A percentile compares a stretch with the other conserved stretches of the same genome.
These are phyloP conservation scores for Pomatostomus ruficeps DNA, from an alignment of 2,113 vertebrate genomes.

Conservation along the genomic window DNA sequence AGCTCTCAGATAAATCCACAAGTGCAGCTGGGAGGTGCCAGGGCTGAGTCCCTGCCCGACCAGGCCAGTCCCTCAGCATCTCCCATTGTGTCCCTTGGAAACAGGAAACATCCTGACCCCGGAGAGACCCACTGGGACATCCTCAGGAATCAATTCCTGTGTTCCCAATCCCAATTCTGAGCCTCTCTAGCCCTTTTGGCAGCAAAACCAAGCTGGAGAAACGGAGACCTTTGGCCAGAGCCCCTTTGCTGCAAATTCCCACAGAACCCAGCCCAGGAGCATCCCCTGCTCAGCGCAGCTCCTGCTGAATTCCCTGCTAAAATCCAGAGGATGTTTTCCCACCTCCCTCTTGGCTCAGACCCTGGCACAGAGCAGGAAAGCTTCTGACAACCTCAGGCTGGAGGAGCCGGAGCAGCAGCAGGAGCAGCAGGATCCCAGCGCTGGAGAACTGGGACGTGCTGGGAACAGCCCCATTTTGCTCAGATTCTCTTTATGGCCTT, in stretches of 20 bases:
- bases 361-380: background rate
- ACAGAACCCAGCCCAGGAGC: background rate
- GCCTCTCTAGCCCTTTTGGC: background rate
- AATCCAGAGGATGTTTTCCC: background rate
- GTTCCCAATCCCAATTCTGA: background rate
- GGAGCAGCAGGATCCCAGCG: background rate
- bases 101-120: background rate
- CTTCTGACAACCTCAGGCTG: background rate
- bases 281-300: background rate
- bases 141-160: background rate
- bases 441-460: background rate
- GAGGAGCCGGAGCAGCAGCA: background rate
- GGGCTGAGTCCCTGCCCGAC: background rate
- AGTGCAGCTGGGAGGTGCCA: background rate
- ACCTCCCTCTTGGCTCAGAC: background rate
- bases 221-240: background rate
- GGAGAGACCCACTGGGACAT: background rate
- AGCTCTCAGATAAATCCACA: background rate
- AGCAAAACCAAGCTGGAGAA: background rate
- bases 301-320: background rate
- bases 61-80: background rate
- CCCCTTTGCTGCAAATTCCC: accelerated
- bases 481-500: background rate
- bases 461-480: background rate
- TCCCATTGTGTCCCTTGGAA: background rate